A percentile compares a stretch with the other conserved stretches of the same genome.
phyloP scores from a whole-genome alignment of 92 coral and sea anemone species.

The Isaurus tuberculatus region DNA sequence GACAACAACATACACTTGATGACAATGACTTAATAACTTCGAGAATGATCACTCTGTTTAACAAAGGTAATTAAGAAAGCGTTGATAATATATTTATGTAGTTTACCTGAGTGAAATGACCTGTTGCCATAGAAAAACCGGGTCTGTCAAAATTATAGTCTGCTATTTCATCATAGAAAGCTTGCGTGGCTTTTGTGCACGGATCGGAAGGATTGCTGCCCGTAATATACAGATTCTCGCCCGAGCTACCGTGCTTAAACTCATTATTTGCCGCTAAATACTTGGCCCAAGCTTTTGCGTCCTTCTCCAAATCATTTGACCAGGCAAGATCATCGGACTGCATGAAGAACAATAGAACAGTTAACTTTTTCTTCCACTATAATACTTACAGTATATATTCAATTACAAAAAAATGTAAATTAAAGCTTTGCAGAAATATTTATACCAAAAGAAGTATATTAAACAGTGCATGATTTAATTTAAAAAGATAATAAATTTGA shows the following conservation, averaged over 20 bases:
- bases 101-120: slow-evolving; percentile 95
- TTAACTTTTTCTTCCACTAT: too few relatives aligned
- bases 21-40: too few relatives aligned
- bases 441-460: too few relatives aligned
- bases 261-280: slow-evolving; percentile 58
- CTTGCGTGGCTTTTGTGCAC: slow-evolving; percentile 69
- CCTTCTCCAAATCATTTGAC: slow-evolving; percentile 59
- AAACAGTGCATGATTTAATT: too few relatives aligned
- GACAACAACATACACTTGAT: too few relatives aligned
- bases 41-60: too few relatives aligned
- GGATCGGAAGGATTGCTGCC: slow-evolving; percentile 43
- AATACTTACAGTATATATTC: too few relatives aligned
- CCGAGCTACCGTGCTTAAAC: slow-evolving; percentile 62
- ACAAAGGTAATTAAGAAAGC: too few relatives aligned
- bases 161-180: slow-evolving; percentile 77
- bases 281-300: slow-evolving; percentile 77
- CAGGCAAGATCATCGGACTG: slow-evolving; percentile 47
- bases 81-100: too few relatives aligned
- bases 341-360: not conserved
- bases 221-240: slow-evolving; percentile 76
- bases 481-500: too few relatives aligned
- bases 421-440: too few relatives aligned
- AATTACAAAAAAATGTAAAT: too few relatives aligned
- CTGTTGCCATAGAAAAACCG: slow-evolving; percentile 64
- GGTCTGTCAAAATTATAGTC: slow-evolving; percentile 74